These are phyloP conservation scores for Mylabris phalerata DNA, from an alignment of 1,140 invertebrate species.

Conservation along the genomic window DNA sequence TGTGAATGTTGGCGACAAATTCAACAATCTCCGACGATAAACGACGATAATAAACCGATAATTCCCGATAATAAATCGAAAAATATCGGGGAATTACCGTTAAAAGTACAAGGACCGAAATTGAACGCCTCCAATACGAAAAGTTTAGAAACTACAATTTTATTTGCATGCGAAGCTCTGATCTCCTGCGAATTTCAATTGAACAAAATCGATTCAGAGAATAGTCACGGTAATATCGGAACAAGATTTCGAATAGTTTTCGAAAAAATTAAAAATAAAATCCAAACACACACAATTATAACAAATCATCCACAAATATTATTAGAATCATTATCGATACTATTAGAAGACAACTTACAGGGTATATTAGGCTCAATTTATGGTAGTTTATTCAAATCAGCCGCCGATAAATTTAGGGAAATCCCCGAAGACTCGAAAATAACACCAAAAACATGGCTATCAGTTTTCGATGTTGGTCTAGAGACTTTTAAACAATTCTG, in stretches of 20 bases:
- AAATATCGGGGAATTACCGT: not conserved
- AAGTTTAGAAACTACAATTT: slow-evolving; percentile 36
- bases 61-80: not conserved
- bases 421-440: slow-evolving; percentile 24
- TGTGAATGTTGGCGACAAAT: slow-evolving; percentile 16
- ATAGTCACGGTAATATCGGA: slow-evolving; percentile 53
- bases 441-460: slow-evolving; percentile 25
- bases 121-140: slow-evolving; percentile 32
- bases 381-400: slow-evolving; percentile 37
- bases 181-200: slow-evolving; percentile 49
- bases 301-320: slow-evolving; percentile 29
- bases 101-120: slow-evolving; percentile 30
- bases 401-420: slow-evolving; percentile 27
- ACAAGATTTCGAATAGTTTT: slow-evolving; percentile 51
- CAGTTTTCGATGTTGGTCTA: slow-evolving; percentile 12
- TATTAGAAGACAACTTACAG: slow-evolving; percentile 30
- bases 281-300: slow-evolving; percentile 15
- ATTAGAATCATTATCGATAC: slow-evolving; percentile 31
- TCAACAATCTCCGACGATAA: slow-evolving; percentile 1
- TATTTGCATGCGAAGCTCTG: slow-evolving; percentile 49
- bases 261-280: slow-evolving; percentile 38
- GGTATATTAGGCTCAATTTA: slow-evolving; percentile 35
- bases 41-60: not conserved
- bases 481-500: slow-evolving; percentile 9
- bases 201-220: slow-evolving; percentile 55